Conservation (phyloP, 2,888 invertebrate species). For the Melitaea athalia region DNA sequence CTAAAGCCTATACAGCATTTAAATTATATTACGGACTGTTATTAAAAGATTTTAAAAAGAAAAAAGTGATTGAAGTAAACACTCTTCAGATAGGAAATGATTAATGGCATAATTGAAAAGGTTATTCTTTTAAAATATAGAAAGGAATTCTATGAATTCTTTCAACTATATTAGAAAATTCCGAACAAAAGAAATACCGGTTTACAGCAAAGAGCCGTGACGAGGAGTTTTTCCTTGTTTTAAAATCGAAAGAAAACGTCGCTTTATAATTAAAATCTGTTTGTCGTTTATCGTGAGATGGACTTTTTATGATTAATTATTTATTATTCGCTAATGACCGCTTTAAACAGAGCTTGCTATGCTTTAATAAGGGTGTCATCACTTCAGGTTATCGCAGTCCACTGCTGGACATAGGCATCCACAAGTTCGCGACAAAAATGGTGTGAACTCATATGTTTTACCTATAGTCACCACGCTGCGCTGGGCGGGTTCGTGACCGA, state of each 20-base stretch:
- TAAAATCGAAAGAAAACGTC: constrained; percentile 8
- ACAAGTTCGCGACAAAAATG: too few relatives aligned
- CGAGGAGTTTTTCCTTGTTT: background rate
- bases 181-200: constrained; percentile 3
- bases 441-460: too few relatives aligned
- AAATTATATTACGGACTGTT: too few relatives aligned
- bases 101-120: background rate
- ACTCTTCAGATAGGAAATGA: background rate
- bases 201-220: background rate
- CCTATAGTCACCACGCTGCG: too few relatives aligned
- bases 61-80: background rate
- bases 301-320: background rate
- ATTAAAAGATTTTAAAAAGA: background rate
- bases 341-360: background rate
- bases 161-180: constrained; percentile 8
- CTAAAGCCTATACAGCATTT: too few relatives aligned
- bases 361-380: too few relatives aligned
- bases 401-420: too few relatives aligned
- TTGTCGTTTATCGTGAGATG: background rate
- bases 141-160: constrained; percentile 6
- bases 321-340: background rate
- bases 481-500: too few relatives aligned
- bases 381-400: too few relatives aligned
- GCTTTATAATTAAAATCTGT: constrained; percentile 6
- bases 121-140: background rate